Base-by-base conservation (phyloP, 1,140 invertebrate genomes). In the Ephestia elutella region DNA sequence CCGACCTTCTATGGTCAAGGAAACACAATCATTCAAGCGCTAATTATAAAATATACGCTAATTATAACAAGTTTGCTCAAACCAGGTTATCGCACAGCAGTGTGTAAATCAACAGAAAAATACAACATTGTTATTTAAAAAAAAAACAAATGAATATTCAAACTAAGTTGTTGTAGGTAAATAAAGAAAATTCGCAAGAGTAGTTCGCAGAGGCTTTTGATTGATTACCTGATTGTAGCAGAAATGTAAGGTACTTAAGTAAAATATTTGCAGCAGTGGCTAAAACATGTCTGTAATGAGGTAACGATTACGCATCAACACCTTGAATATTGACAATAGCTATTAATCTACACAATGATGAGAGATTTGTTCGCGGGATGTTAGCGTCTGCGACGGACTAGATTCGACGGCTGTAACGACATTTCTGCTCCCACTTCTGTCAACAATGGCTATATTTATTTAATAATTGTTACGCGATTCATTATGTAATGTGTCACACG, bases 291-390 rank as follows among this genome's bases (percentile, higher is more conserved):
- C 38, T 44, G 38, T 44, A 44, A 67, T 68, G 66, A 77, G 57
- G 67, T 73, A 71, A 78, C 61, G 56, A 65, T 71, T 70, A 73
- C 61, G 60, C 71, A 59, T 58, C 62, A 56, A 65, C 66, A 64
- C 64, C 68, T 81, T 82, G 75, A 80, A 82, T 84, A 78, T 82
- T 79, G 68, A 82, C 79, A 82, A 83, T 83, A 59, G 68, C 71
- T 74, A 83, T 81, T 82, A 79, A 66, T 71, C 65, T 65, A 65
- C 59, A 75, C 77, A 80, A 82, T 78, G 69, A 79, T 73, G 73
- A 66, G 57, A 67, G 30, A 50, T 77, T 76, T 73, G 69, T 62
- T 65, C 68, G 60, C 56, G 69, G 67, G 66, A 61, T 71, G 59
- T 73, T 76, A 68, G n/a, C 38, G 62, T 59, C 54, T 53, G 44